Conservation (phyloP, 2,888 invertebrate genomes). For the Andrena flavipes region DNA sequence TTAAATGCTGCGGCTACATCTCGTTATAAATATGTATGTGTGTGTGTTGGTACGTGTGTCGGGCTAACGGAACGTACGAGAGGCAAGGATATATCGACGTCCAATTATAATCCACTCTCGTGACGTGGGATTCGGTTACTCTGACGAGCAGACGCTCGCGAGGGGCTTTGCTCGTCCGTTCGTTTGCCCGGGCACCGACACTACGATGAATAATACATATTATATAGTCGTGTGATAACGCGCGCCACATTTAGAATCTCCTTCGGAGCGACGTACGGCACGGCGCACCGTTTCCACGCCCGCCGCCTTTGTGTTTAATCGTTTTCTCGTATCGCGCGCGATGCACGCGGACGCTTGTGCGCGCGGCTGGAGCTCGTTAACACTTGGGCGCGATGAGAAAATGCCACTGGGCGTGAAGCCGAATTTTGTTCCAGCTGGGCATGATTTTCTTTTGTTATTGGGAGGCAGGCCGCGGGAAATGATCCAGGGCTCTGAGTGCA, state of each 20-base stretch:
- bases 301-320: constrained; percentile 3
- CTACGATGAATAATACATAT: constrained; percentile 70
- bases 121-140: constrained; percentile 70
- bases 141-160: constrained; percentile 62
- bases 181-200: constrained; percentile 49
- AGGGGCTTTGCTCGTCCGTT: constrained; percentile 54
- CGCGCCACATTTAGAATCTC: constrained; percentile 49
- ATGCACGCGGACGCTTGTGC: not conserved
- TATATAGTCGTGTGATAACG: constrained; percentile 54
- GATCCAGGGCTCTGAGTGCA: too few relatives aligned
- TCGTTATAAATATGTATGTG: constrained; percentile 72
- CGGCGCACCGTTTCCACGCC: not conserved
- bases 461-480: too few relatives aligned
- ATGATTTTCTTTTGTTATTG: too few relatives aligned
- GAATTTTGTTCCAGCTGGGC: too few relatives aligned
- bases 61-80: constrained; percentile 27
- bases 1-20: constrained; percentile 60
- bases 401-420: not conserved
- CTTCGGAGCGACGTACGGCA: constrained; percentile 21
- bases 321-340: not conserved
- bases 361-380: not conserved
- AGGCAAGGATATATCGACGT: constrained; percentile 69
- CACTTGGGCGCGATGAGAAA: not conserved
- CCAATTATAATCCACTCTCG: constrained; percentile 74
- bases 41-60: constrained; percentile 8